Percentiles rank a stretch among this genome's conserved stretches.
Evolutionary conservation across 2,113 vertebrate genomes (phyloP).

Genomic region (Oncorhynchus nerka): DNA sequence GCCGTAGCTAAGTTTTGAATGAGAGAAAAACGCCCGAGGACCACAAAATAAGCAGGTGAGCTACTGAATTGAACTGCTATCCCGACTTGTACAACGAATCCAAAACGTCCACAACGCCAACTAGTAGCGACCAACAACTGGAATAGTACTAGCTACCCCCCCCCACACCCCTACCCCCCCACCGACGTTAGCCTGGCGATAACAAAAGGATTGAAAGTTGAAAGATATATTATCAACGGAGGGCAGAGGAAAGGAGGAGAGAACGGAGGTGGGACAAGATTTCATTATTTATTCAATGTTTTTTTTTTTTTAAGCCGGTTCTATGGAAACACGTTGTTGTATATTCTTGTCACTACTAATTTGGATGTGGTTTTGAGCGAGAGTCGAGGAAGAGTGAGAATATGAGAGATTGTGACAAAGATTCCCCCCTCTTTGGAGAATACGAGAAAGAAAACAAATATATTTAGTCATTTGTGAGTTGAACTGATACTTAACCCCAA

Average conservation of each 20-base stretch:
- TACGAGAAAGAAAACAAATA: too few relatives aligned
- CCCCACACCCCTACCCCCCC: neutral
- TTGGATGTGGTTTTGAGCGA: neutral
- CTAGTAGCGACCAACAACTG: too few relatives aligned
- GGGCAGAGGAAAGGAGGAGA: neutral
- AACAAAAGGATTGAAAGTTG: neutral
- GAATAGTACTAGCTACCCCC: neutral
- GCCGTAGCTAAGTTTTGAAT: conserved; percentile 48
- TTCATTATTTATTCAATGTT: too few relatives aligned
- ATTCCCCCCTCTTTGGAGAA: too few relatives aligned
- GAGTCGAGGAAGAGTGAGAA: too few relatives aligned
- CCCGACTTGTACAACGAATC: too few relatives aligned
- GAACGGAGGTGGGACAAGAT: neutral
- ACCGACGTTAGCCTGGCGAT: neutral
- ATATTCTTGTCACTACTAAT: neutral
- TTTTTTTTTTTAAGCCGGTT: neutral
- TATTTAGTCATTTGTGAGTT: too few relatives aligned
- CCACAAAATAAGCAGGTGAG: neutral
- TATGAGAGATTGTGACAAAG: too few relatives aligned
- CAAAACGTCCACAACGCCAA: too few relatives aligned
- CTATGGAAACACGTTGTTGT: neutral
- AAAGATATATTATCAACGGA: neutral
- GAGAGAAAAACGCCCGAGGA: neutral
- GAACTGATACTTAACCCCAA: too few relatives aligned
- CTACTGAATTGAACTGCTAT: neutral